These are phyloP conservation scores for Craterocephalus amniculus DNA, from an alignment of 2,797 vertebrate genomes.

Conservation along the genomic window DNA sequence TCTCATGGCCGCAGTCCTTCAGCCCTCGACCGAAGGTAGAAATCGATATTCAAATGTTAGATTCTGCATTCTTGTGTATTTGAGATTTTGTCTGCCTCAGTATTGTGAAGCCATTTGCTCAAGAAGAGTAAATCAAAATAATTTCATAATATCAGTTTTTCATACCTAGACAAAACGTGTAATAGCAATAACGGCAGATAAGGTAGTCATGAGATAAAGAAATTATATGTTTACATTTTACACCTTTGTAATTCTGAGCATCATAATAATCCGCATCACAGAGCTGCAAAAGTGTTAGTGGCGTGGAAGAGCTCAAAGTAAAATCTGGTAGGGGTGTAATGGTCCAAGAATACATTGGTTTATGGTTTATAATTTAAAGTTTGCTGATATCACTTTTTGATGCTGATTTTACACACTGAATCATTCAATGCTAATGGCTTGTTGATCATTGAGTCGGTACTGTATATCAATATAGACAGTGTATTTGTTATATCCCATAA, in stretches of 20 bases:
- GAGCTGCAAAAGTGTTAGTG: neutral
- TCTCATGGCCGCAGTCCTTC: conserved; percentile 22
- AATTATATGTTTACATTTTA: neutral
- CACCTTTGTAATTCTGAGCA: neutral
- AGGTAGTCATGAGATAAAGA: conserved; percentile 11
- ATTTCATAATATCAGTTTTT: conserved; percentile 30
- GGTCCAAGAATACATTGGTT: too few species aligned
- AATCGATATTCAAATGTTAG: conserved; percentile 74
- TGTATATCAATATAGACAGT: too few species aligned
- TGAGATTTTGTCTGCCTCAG: conserved; percentile 9
- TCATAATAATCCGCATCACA: conserved; percentile 14
- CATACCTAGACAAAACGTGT: conserved; percentile 51
- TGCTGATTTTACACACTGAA: too few species aligned
- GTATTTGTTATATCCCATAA: too few species aligned
- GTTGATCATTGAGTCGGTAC: too few species aligned
- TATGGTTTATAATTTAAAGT: too few species aligned
- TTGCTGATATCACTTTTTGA: too few species aligned
- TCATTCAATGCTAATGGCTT: too few species aligned
- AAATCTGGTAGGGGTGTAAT: too few species aligned
- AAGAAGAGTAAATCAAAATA: conserved; percentile 51
- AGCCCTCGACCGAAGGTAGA: conserved; percentile 19
- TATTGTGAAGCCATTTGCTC: conserved; percentile 12
- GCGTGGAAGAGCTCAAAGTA: too few species aligned
- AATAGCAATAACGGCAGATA: conserved; percentile 32
- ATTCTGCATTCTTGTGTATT: conserved; percentile 18